Base-by-base conservation (phyloP, 2,797 vertebrate species). In the Siniperca obscura region DNA sequence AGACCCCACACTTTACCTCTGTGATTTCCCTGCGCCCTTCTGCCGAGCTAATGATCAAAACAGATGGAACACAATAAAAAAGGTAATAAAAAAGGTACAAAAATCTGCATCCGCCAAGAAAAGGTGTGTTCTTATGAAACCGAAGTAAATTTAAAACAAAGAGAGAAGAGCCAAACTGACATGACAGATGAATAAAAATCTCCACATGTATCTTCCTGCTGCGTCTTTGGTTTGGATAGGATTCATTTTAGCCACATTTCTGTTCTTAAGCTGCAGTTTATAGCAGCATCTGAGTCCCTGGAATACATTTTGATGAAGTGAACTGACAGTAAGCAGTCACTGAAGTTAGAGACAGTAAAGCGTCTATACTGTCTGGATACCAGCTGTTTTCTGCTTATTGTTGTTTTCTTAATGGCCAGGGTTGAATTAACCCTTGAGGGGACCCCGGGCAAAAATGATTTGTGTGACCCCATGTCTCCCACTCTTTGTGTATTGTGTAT, bases 41-140 rank as follows among this genome's bases (percentile, higher is more conserved):
- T 12, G 52, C 19, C 19, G 2, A 19, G 80, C 83, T 83, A 79
- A 86, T 79, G 27, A 86, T 81, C 84, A 57, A 81, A 42, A 2
- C n/a, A 59, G 21, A 27, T 6, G n/a, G 38, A 70, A 17, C 57
- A 25, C 27, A 57, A 60, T 21, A 17, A 67, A 74, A 57, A 59
- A 70, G 44, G 22, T 64, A 56, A 65, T 34, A 40, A 13, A 2
- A 30, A 30, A 30, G 27, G 38, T 27, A 27, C 27, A 27, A 27
- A 27, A 27, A 27, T 27, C 27, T 27, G 27, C 27, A 27, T 27
- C 27, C 27, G 27, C 27, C 27, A 27, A 27, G 4, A 27, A 22
- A 1, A 44, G 21, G 0, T 1, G 21, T 40, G 34, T 2, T 7
- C 42, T 4, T 5, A 7, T 25, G 19, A 64, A 77, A 44, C 22